Percentiles rank a stretch among this genome's conserved stretches.
These are phyloP conservation scores for Erythrocercus mccallii DNA, from an alignment of 2,113 vertebrate species.

Conservation along the genomic window DNA sequence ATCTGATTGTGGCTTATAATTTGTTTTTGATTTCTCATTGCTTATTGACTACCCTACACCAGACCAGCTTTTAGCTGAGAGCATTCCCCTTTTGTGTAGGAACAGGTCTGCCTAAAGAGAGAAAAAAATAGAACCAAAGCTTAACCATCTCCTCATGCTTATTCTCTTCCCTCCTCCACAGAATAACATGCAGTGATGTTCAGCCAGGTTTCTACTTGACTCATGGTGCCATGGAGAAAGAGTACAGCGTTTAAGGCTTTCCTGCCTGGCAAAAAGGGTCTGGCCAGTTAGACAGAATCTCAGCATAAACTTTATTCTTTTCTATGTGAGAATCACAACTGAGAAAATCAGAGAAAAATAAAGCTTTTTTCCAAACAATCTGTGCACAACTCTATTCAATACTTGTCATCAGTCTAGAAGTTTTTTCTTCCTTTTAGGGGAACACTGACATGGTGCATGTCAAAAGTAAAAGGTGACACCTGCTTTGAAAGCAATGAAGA, in stretches of 20 bases:
- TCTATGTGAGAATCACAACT: neutral
- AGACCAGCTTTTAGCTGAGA: neutral
- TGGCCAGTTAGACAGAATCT: neutral
- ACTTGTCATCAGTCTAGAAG: neutral
- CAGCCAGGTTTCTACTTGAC: neutral
- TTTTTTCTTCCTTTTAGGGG: neutral
- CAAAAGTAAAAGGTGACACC: slow-evolving; percentile 16
- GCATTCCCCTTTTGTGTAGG: neutral
- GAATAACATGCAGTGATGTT: neutral
- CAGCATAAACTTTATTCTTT: neutral
- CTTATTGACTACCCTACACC: neutral
- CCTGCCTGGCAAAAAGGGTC: neutral
- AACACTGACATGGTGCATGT: neutral
- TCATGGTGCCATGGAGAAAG: neutral
- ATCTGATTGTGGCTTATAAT: neutral
- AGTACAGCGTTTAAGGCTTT: neutral
- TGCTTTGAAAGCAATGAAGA: neutral
- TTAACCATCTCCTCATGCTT: neutral
- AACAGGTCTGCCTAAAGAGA: neutral
- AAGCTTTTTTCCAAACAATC: neutral
- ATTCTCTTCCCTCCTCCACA: neutral
- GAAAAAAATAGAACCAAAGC: neutral
- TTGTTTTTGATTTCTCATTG: neutral
- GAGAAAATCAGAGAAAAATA: neutral
- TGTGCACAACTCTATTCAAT: neutral